A percentile compares a stretch with the other conserved stretches of the same genome.
Conservation (phyloP, 1,140 invertebrate species). For the Periplaneta americana region DNA sequence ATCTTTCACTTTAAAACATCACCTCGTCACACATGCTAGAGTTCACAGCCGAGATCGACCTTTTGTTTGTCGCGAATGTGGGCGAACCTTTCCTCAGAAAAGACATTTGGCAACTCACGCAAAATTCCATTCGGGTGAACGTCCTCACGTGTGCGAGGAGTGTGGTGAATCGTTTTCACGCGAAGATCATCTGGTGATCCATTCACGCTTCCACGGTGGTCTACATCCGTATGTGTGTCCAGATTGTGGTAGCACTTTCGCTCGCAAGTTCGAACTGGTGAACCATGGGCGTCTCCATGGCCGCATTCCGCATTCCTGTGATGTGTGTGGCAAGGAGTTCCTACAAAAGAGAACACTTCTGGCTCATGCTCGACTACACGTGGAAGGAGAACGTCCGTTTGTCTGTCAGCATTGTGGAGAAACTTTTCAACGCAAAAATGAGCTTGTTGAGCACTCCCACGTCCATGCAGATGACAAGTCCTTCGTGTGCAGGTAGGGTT, state of each 20-base stretch:
- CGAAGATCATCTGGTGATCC: slow-evolving; percentile 62
- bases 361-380: slow-evolving; percentile 56
- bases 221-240: slow-evolving; percentile 72
- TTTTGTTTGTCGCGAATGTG: slow-evolving; percentile 75
- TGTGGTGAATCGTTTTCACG: slow-evolving; percentile 86
- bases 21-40: slow-evolving; percentile 46
- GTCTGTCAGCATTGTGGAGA: slow-evolving; percentile 67
- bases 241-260: slow-evolving; percentile 78
- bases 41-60: slow-evolving; percentile 70
- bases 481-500: slow-evolving; percentile 18
- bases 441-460: slow-evolving; percentile 52
- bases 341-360: slow-evolving; percentile 74
- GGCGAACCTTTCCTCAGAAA: slow-evolving; percentile 71
- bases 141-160: slow-evolving; percentile 79
- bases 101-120: slow-evolving; percentile 77
- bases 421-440: slow-evolving; percentile 63
- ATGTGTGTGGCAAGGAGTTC: slow-evolving; percentile 76
- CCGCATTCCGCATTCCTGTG: slow-evolving; percentile 71
- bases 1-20: slow-evolving; percentile 77
- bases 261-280: slow-evolving; percentile 76
- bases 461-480: slow-evolving; percentile 12
- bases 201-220: slow-evolving; percentile 76
- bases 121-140: slow-evolving; percentile 81
- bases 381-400: slow-evolving; percentile 27
- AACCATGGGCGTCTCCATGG: slow-evolving; percentile 76